phyloP scores from a whole-genome alignment of 2,113 vertebrate species.

The Struthidea cinerea region DNA sequence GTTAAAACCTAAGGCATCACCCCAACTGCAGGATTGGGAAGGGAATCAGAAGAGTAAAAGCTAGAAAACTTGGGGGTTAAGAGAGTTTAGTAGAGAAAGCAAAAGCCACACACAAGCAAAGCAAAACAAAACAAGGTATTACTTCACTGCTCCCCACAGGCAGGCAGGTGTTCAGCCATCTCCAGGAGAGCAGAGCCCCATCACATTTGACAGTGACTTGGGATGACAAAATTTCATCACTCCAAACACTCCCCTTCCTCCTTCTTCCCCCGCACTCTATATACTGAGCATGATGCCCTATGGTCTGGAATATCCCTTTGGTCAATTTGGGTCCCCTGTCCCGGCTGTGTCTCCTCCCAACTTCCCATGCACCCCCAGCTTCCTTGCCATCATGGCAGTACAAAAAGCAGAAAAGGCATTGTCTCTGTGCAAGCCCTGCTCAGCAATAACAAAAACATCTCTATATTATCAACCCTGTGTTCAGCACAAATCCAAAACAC shows the following conservation, averaged over 20 bases:
- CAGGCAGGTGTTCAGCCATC: not conserved
- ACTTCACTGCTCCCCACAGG: too few relatives aligned
- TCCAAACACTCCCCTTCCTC: not conserved
- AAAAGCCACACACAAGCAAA: not conserved
- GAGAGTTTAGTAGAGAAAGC: not conserved
- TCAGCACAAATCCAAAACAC: not conserved
- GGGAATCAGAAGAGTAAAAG: not conserved
- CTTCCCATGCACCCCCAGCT: not conserved
- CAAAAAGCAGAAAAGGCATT: not conserved
- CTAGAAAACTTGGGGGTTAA: not conserved
- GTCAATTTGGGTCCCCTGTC: not conserved
- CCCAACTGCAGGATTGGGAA: rapidly evolving
- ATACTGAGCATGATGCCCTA: not conserved
- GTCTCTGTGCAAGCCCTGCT: not conserved
- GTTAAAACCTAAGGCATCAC: not conserved
- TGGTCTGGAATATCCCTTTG: not conserved
- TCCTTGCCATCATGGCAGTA: not conserved
- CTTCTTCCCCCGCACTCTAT: rapidly evolving
- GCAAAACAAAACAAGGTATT: not conserved
- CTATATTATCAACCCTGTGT: not conserved
- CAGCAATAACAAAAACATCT: not conserved
- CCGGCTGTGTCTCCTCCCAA: not conserved
- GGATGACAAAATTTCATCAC: not conserved
- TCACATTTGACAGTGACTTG: not conserved
- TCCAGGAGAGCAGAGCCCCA: not conserved